Evolutionary conservation across 2,888 invertebrate species (phyloP), one percentile per base, ranked within the genome.

Genomic region (Melitaea athalia): DNA sequence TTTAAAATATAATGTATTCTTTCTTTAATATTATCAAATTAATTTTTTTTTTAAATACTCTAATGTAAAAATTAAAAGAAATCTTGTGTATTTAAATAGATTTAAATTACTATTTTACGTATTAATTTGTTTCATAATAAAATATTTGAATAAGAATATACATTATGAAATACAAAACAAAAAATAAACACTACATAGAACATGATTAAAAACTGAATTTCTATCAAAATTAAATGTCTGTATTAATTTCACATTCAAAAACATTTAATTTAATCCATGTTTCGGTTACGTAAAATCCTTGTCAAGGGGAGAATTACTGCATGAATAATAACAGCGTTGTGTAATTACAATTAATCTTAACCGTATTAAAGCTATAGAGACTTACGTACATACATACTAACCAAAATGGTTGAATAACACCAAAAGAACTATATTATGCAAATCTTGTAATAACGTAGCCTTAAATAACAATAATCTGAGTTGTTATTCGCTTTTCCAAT

Each of bases 231-330:
- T n/a, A 24, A 17, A 52, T 12, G 10, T 24, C 12, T 52, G 24
- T 5, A 5, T 12, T 17, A 12, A 12, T 52, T 52, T 55, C 7
- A 55, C 33, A n/a, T 55, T 33, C 55, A 55, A 55, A 55, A 55
- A 33, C 55, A 55, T 83, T 84, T 86, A 84, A 85, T 85, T 87
- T 85, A 82, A 86, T 84, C 86, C 82, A 38, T 31, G 38, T 85
- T 85, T 81, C 72, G 82, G 85, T 86, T 83, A 81, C 84, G 83
- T 80, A 81, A 86, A 85, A 86, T 77, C 78, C 78, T 71, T 76
- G 81, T 83, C 81, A 79, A 75, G 79, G 77, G 81, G 79, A 61
- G 78, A 81, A 83, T 82, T 70, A 68, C 78, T 81, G 84, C 79
- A 81, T 83, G 82, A 83, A 81, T 83, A 85, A 85, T 83, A 79